These are phyloP conservation scores for Montipora efflorescens DNA, from an alignment of 64 coral and sea anemone species.

Conservation along the genomic window DNA sequence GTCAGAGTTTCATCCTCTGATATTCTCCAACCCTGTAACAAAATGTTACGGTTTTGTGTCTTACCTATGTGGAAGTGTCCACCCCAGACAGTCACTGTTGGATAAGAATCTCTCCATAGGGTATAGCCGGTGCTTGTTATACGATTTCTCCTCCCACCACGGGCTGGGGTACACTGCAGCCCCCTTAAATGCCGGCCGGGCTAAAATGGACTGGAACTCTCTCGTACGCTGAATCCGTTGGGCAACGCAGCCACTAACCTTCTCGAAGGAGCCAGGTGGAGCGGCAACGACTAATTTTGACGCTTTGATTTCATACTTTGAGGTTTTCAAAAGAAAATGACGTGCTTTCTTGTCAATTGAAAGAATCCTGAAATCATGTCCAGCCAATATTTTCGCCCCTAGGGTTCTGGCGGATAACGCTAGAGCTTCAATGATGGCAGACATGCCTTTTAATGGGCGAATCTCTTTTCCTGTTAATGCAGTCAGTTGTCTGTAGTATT, in stretches of 20 bases:
- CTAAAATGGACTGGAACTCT: slow-evolving; percentile 35
- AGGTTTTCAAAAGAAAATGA: not conserved
- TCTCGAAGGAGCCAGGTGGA: slow-evolving; percentile 27
- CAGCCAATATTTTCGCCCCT: slow-evolving; percentile 6
- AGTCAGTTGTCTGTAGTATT: slow-evolving; percentile 24
- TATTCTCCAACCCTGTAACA: no score
- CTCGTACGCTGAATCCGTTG: slow-evolving; percentile 19
- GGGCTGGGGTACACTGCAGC: slow-evolving; percentile 33
- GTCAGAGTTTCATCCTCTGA: no score
- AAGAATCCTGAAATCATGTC: not conserved
- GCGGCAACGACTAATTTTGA: slow-evolving; percentile 44
- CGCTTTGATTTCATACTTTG: not conserved
- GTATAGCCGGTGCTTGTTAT: not conserved
- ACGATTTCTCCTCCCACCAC: slow-evolving; percentile 48
- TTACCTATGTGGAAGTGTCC: slow-evolving; percentile 42
- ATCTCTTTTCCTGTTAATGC: slow-evolving; percentile 19
- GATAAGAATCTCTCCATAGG: slow-evolving; percentile 60
- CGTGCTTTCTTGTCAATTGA: not conserved
- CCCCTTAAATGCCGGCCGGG: slow-evolving; percentile 30
- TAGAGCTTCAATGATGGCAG: not conserved
- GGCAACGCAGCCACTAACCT: slow-evolving; percentile 27
- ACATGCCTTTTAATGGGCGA: slow-evolving; percentile 38
- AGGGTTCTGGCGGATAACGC: not conserved
- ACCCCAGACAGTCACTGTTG: slow-evolving; percentile 45
- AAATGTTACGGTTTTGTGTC: not conserved